These are phyloP conservation scores for Cryptus armator DNA, from an alignment of 2,888 invertebrate species.

Conservation along the genomic window DNA sequence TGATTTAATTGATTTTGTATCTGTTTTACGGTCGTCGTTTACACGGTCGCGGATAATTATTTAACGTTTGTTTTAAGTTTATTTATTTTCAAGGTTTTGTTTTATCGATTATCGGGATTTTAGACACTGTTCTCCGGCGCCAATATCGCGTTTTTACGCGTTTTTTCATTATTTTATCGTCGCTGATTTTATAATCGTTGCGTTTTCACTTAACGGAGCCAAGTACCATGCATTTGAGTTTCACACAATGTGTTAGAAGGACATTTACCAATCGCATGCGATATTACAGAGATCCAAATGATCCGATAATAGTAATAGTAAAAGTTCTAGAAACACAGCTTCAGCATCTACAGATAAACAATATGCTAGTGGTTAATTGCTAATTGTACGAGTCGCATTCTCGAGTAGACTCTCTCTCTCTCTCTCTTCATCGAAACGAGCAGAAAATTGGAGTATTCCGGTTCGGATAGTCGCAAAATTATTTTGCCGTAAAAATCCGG, in stretches of 20 bases:
- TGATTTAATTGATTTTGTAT: slow-evolving; percentile 12
- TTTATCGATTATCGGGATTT: slow-evolving; percentile 14
- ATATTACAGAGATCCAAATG: slow-evolving; percentile 45
- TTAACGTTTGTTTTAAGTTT: slow-evolving; percentile 15
- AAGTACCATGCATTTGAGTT: slow-evolving; percentile 65
- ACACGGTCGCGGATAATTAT: slow-evolving; percentile 41
- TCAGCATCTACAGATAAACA: background rate
- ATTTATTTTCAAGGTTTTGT: slow-evolving; percentile 4
- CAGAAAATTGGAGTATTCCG: slow-evolving; percentile 34
- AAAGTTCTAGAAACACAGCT: slow-evolving; percentile 14
- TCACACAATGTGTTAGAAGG: slow-evolving; percentile 45
- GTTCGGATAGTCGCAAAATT: background rate
- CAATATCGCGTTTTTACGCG: background rate
- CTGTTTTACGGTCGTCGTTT: slow-evolving; percentile 34
- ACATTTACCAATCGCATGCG: slow-evolving; percentile 58
- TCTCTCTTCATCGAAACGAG: slow-evolving; percentile 28
- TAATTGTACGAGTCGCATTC: slow-evolving; percentile 24
- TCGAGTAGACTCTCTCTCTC: slow-evolving; percentile 13
- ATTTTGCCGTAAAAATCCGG: slow-evolving; percentile 3
- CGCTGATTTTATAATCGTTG: slow-evolving; percentile 23
- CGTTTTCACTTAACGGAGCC: slow-evolving; percentile 54
- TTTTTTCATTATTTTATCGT: slow-evolving; percentile 48
- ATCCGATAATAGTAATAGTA: slow-evolving; percentile 33
- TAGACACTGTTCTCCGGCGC: slow-evolving; percentile 38
- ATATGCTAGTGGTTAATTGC: slow-evolving; percentile 58